Base-by-base conservation (phyloP, 2,797 vertebrate species). In the Poecilia velifera region DNA sequence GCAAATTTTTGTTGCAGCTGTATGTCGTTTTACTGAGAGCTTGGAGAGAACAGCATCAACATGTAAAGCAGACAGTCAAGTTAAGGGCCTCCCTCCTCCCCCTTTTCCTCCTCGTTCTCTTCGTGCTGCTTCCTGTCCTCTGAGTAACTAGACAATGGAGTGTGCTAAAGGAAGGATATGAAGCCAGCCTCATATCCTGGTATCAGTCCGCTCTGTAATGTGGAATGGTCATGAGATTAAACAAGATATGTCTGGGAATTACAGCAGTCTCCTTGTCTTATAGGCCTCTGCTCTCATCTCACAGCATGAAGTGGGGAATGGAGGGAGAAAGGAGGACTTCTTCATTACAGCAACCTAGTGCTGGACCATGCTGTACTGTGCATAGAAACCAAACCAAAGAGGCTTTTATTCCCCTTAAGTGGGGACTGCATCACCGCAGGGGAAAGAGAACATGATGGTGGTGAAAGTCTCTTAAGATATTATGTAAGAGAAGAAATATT, bases 401-500 rank as follows among this genome's bases (percentile, higher is more conserved):
- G 66, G 73, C 80, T 89, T 93, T 90, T 87, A 88, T 92, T 88
- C 81, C 78, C 88, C 84, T 89, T 66, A 88, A 92, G 87, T 93
- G 85, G 87, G 81, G 84, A 89, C 86, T 79, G 82, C 80, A 81
- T 78, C 82, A 80, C 90, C 81, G 77, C 74, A 76, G 82, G 90
- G 84, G 82, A 81, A 91, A 87, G 77, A 70, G 84, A 86, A 86
- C 86, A 90, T 72, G 88, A 82, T 79, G 76, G 83, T 75, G 76
- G 84, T 81, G 89, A 93, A 93, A 94, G 89, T 91, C 88, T 90
- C 86, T 92, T 92, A 92, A 90, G 93, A 93, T 92, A 86, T 95
- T 93, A 92, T 92, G 90, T 94, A 94, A 93, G 85, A 89, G 85
- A 83, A 88, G 91, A 90, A 92, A 93, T 93, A 94, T 94, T 92